These are phyloP conservation scores for Thamnaconus septentrionalis DNA, from an alignment of 2,113 vertebrate species.

Conservation along the genomic window DNA sequence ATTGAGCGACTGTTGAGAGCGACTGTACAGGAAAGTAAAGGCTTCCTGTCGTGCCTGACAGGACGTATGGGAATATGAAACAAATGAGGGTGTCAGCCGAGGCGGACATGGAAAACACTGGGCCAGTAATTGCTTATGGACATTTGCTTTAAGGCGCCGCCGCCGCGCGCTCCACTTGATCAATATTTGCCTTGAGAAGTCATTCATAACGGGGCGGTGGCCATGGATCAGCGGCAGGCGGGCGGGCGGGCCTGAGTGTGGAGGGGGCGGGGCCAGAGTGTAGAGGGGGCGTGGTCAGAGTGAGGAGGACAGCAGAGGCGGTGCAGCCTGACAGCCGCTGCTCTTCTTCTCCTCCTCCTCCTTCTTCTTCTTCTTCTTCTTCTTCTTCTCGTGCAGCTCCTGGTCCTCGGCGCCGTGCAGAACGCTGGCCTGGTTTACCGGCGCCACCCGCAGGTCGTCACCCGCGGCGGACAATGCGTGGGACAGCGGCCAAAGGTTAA, in stretches of 20 bases:
- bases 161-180: conserved; percentile 65
- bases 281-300: conserved; percentile 30
- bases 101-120: conserved; percentile 56
- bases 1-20: conserved; percentile 49
- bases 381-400: too few relatives aligned
- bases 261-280: conserved; percentile 35
- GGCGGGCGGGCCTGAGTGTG: conserved; percentile 3
- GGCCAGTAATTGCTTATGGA: conserved; percentile 72
- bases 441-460: too few relatives aligned
- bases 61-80: conserved; percentile 66
- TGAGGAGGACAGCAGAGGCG: background rate
- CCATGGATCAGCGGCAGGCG: conserved; percentile 59
- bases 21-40: conserved; percentile 14
- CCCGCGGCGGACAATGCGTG: background rate
- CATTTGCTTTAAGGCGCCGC: conserved; percentile 70
- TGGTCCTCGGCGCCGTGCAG: too few relatives aligned
- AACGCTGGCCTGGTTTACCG: too few relatives aligned
- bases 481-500: conserved; percentile 20
- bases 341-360: too few relatives aligned
- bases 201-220: conserved; percentile 70
- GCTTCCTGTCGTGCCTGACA: conserved; percentile 36
- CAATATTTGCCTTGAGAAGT: conserved; percentile 74
- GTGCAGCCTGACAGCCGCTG: background rate
- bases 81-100: conserved; percentile 62
- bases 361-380: too few relatives aligned